These are phyloP conservation scores for Sussaba pulchella DNA, from an alignment of 2,888 invertebrate species.

Conservation along the genomic window DNA sequence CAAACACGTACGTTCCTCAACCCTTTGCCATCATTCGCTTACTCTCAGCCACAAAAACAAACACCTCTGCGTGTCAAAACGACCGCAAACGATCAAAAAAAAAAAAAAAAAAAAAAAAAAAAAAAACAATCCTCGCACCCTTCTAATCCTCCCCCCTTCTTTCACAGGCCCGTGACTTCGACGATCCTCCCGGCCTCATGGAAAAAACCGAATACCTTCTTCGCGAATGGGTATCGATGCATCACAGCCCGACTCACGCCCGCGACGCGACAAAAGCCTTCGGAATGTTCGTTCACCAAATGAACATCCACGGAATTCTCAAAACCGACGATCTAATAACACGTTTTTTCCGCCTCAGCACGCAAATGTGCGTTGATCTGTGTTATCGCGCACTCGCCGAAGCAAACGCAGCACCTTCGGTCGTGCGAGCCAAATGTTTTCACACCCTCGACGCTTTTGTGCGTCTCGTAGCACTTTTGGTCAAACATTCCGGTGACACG, in stretches of 20 bases:
- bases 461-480: constrained; percentile 96
- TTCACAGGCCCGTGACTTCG: constrained; percentile 92
- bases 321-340: constrained; percentile 99
- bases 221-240: constrained; percentile 97
- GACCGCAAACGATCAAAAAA: too few species aligned
- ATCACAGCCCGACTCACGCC: constrained; percentile 92
- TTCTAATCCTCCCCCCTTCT: constrained; percentile 22
- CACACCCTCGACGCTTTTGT: constrained; percentile 98
- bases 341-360: constrained; percentile 97
- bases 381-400: constrained; percentile 94
- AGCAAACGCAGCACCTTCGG: constrained; percentile 87
- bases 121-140: too few species aligned
- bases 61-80: too few species aligned
- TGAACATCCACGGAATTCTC: constrained; percentile 98
- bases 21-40: too few species aligned
- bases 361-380: constrained; percentile 97
- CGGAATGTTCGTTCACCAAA: constrained; percentile 96
- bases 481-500: constrained; percentile 96
- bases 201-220: constrained; percentile 98
- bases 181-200: constrained; percentile 96
- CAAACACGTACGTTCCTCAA: too few species aligned
- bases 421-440: constrained; percentile 96
- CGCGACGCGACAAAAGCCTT: constrained; percentile 96
- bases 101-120: background rate
- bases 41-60: too few species aligned